These are phyloP conservation scores for Bunonema sp. DNA, from an alignment of 2,888 invertebrate genomes.

Conservation along the genomic window DNA sequence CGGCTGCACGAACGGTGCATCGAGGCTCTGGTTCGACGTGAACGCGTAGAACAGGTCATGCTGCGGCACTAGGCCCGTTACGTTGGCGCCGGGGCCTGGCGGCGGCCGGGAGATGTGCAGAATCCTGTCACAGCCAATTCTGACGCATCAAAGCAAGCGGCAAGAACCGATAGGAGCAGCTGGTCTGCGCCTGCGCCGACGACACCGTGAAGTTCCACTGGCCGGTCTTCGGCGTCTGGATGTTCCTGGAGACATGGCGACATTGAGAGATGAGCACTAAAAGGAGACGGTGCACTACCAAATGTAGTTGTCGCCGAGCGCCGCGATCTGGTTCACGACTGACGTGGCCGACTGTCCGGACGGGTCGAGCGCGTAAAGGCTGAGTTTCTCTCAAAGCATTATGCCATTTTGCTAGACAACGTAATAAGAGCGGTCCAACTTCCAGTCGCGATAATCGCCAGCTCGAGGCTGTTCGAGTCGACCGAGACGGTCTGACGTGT, in stretches of 20 bases:
- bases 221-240: slow-evolving; percentile 11
- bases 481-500: slow-evolving; percentile 12
- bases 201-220: slow-evolving; percentile 16
- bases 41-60: slow-evolving; percentile 4
- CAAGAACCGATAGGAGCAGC: slow-evolving; percentile 17
- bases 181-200: slow-evolving; percentile 3
- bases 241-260: slow-evolving; percentile 6
- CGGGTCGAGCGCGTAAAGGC: slow-evolving; percentile 1
- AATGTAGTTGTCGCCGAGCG: slow-evolving; percentile 13
- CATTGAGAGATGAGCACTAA: neutral
- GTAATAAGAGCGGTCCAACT: slow-evolving; percentile 1
- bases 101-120: too few species aligned
- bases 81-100: too few species aligned
- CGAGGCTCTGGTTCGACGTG: neutral
- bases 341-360: too few species aligned
- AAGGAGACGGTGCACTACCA: slow-evolving; percentile 5
- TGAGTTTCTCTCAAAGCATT: too few species aligned
- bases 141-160: too few species aligned
- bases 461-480: slow-evolving; percentile 9
- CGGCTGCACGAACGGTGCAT: slow-evolving; percentile 4
- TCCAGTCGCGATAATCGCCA: slow-evolving; percentile 18
- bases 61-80: too few species aligned
- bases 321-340: too few species aligned
- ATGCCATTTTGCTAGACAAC: too few species aligned
- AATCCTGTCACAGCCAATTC: too few species aligned